A percentile compares a stretch with the other conserved stretches of the same genome.
phyloP scores from a whole-genome alignment of 2,888 invertebrate species.

The Drosophila mimica region DNA sequence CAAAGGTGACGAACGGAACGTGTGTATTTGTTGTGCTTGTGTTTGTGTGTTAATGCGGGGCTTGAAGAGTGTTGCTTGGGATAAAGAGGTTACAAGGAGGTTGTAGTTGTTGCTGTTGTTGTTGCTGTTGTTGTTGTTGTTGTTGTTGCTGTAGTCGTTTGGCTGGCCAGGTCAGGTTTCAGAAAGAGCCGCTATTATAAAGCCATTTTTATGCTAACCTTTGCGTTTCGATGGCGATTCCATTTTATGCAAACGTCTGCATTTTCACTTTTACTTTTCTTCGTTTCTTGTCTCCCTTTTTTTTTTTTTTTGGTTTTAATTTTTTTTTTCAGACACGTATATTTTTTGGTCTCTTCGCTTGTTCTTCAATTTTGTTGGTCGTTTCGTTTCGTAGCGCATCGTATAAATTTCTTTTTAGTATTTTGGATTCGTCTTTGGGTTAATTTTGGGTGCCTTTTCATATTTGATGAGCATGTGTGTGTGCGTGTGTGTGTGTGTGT shows the following conservation, averaged over 20 bases:
- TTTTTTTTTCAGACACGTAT: not conserved
- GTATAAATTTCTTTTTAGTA: conserved; percentile 5
- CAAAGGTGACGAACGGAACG: conserved; percentile 33
- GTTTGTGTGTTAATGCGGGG: not conserved
- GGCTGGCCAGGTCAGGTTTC: conserved; percentile 16
- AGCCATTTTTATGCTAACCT: conserved; percentile 31
- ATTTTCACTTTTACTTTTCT: conserved; percentile 9
- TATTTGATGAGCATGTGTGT: conserved; percentile 58
- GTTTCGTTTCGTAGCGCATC: conserved; percentile 19
- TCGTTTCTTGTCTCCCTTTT: not conserved
- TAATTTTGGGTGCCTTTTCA: conserved; percentile 55
- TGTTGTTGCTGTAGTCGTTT: not conserved
- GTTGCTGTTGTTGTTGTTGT: not conserved
- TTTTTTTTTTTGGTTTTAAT: not conserved
- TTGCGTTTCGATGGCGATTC: conserved; percentile 25
- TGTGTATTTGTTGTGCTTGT: conserved; percentile 10
- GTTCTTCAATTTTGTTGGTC: conserved; percentile 4
- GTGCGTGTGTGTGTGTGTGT: conserved; percentile 3
- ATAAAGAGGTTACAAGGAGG: conserved; percentile 7
- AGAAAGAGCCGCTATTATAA: conserved; percentile 30
- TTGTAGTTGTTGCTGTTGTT: not conserved
- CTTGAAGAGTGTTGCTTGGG: not conserved
- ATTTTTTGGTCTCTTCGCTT: not conserved
- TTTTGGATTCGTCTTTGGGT: conserved; percentile 24
- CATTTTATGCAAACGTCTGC: conserved; percentile 38